Percentiles rank a stretch among this genome's conserved stretches.
Conservation (phyloP, 2,888 invertebrate species). For the Omphaloscelis lunosa region DNA sequence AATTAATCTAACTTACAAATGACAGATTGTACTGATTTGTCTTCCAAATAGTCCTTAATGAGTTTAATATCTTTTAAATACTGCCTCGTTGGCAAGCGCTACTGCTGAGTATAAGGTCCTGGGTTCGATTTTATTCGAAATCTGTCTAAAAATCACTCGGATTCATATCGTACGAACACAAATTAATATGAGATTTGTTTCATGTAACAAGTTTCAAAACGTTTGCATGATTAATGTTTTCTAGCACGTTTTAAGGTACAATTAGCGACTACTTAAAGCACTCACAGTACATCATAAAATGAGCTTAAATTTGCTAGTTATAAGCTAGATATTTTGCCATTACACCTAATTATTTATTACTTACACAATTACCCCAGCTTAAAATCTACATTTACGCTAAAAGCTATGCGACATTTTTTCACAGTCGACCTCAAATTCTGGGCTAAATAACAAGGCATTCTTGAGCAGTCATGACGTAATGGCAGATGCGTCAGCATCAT, state of each 20-base stretch:
- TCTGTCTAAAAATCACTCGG: not conserved
- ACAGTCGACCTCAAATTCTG: conserved; percentile 15
- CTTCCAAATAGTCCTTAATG: too few species aligned
- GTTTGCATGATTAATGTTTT: not conserved
- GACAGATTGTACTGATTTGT: too few species aligned
- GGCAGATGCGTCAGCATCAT: conserved; percentile 85
- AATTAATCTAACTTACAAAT: too few species aligned
- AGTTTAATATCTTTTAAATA: too few species aligned
- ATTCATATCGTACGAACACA: not conserved
- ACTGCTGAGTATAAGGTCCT: too few species aligned
- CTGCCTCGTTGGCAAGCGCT: too few species aligned
- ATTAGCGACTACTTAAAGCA: not conserved
- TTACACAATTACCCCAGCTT: not conserved
- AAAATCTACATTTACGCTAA: conserved; percentile 15
- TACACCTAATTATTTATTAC: conserved; percentile 19
- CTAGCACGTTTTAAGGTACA: not conserved
- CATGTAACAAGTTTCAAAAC: not conserved
- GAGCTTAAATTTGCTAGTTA: not conserved
- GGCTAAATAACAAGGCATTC: conserved; percentile 69
- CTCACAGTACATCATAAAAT: not conserved
- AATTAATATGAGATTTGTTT: not conserved
- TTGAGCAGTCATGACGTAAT: conserved; percentile 72
- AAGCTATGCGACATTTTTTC: conserved; percentile 43
- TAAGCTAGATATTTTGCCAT: not conserved
- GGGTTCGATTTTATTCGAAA: too few species aligned